Percentiles rank a stretch among this genome's conserved stretches.
These are phyloP conservation scores for Chaetorhynchus papuensis DNA, from an alignment of 2,113 vertebrate species.

Conservation along the genomic window DNA sequence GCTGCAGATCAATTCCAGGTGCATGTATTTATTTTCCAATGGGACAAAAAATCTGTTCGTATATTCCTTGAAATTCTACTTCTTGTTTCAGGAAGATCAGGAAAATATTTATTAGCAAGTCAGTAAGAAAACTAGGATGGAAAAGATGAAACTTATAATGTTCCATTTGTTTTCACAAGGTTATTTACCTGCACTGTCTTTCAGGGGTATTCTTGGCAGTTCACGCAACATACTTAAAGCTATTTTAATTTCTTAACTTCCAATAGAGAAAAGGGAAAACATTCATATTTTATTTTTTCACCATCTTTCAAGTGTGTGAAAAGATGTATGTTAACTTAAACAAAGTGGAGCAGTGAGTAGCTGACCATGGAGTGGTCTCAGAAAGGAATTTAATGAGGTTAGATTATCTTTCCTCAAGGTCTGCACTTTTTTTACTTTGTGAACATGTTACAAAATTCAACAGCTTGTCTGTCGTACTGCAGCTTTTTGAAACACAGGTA, in stretches of 20 bases:
- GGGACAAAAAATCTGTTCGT: neutral
- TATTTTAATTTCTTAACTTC: neutral
- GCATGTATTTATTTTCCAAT: neutral
- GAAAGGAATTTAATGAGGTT: conserved; percentile 8
- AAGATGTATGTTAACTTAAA: neutral
- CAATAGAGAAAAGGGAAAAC: neutral
- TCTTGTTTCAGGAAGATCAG: neutral
- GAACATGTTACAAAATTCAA: neutral
- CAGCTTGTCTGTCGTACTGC: neutral
- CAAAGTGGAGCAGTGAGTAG: neutral
- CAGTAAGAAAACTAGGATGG: neutral
- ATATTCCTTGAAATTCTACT: neutral
- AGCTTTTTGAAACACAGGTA: neutral
- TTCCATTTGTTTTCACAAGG: neutral
- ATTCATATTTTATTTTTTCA: neutral
- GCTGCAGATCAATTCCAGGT: neutral
- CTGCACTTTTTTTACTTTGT: neutral
- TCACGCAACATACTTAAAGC: neutral
- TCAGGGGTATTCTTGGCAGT: neutral
- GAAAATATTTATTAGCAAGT: neutral
- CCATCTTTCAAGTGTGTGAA: neutral
- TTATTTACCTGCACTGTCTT: neutral
- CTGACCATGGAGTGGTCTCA: neutral
- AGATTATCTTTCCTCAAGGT: neutral
- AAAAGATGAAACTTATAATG: neutral